phyloP scores from a whole-genome alignment of 2,113 vertebrate genomes.

The Oreochromis tanganicae region DNA sequence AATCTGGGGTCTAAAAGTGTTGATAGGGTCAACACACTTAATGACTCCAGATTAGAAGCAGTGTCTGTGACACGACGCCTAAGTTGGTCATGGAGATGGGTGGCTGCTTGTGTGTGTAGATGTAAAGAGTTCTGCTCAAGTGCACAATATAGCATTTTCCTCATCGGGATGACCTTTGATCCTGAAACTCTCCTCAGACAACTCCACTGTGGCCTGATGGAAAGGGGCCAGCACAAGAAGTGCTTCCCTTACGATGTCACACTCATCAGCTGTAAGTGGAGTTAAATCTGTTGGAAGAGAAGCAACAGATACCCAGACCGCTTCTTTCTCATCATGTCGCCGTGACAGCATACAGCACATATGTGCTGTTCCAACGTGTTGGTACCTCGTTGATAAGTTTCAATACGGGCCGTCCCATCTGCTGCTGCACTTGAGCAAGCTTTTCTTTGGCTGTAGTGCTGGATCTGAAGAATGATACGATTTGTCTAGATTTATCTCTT shows the following conservation, averaged over 20 bases:
- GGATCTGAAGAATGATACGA: too few species aligned
- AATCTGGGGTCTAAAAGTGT: not conserved
- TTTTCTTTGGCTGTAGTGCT: not conserved
- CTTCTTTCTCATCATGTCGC: too few species aligned
- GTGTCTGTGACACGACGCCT: not conserved
- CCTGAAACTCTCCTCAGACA: not conserved
- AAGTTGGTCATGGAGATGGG: not conserved
- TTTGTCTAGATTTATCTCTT: too few species aligned
- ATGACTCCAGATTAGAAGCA: not conserved
- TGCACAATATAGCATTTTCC: not conserved
- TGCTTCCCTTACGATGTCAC: not conserved
- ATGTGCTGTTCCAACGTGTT: too few species aligned
- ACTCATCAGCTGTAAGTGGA: not conserved
- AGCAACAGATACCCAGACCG: too few species aligned
- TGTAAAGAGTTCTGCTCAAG: not conserved
- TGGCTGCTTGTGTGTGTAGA: not conserved
- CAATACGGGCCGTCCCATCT: too few species aligned
- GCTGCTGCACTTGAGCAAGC: too few species aligned
- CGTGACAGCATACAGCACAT: too few species aligned
- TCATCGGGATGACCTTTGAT: not conserved
- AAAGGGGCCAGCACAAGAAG: fast-evolving
- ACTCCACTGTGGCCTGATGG: not conserved
- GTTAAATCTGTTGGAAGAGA: too few species aligned
- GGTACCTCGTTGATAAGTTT: too few species aligned
- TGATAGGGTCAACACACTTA: not conserved